Conservation (phyloP, 2,888 invertebrate species). For the Hipparchia sbordonii region DNA sequence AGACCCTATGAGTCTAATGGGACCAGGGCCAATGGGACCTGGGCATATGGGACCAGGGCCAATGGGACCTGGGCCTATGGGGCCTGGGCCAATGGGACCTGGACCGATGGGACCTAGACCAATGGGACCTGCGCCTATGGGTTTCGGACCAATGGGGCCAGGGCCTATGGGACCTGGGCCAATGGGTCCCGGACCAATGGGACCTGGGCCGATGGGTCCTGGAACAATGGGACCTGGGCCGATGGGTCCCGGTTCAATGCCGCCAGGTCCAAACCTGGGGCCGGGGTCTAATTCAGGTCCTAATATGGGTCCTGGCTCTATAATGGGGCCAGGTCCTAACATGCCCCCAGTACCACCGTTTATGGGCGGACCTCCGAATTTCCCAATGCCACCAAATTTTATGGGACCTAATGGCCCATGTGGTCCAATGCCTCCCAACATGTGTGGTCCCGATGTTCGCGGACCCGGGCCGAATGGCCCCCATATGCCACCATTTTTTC, state of each 20-base stretch:
- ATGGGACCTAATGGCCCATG: conserved; percentile 69
- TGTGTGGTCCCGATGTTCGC: conserved; percentile 54
- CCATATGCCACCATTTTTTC: conserved; percentile 57
- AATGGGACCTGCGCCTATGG: conserved; percentile 47
- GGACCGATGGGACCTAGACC: conserved; percentile 41
- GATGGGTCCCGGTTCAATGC: conserved; percentile 40
- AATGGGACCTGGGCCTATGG: conserved; percentile 38
- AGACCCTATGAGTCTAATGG: conserved; percentile 36
- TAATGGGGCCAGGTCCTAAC: conserved; percentile 46
- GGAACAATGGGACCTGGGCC: conserved; percentile 39
- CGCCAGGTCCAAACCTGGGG: conserved; percentile 44
- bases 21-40: conserved; percentile 39
- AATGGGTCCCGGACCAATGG: conserved; percentile 47
- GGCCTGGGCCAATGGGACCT: conserved; percentile 40
- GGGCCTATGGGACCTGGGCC: conserved; percentile 47
- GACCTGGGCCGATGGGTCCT: conserved; percentile 42
- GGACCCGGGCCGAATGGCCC: conserved; percentile 56
- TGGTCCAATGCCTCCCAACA: conserved; percentile 54
- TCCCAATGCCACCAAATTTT: conserved; percentile 69
- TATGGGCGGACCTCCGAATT: conserved; percentile 70
- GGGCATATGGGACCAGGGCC: conserved; percentile 39
- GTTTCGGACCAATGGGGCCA: conserved; percentile 40
- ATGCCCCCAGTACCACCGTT: conserved; percentile 51
- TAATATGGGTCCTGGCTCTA: conserved; percentile 43
- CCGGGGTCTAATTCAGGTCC: conserved; percentile 41